A percentile compares a stretch with the other conserved stretches of the same genome.
Evolutionary conservation across 2,888 invertebrate genomes (phyloP).

Genomic region (Microplitis deprimator): DNA sequence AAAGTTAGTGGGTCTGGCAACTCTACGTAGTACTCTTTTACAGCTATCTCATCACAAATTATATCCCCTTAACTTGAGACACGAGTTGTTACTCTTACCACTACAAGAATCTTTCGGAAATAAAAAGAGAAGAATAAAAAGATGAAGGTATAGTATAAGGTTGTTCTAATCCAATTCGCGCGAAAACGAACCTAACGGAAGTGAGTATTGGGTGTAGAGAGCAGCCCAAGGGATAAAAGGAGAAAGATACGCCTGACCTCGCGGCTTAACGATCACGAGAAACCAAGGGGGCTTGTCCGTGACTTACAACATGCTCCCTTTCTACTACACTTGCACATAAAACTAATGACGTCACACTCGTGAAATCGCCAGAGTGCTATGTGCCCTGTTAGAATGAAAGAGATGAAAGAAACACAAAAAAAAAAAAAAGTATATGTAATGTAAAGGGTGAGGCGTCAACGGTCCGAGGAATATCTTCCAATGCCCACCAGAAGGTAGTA

Average conservation of each 20-base stretch:
- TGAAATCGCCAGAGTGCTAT: background rate
- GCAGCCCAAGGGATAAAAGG: conserved; percentile 37
- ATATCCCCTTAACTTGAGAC: background rate
- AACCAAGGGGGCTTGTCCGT: conserved; percentile 33
- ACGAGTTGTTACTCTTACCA: background rate
- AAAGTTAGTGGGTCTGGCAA: conserved; percentile 9
- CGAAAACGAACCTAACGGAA: conserved; percentile 65
- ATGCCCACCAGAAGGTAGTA: conserved; percentile 25
- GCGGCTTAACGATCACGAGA: conserved; percentile 57
- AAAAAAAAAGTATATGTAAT: conserved; percentile 21
- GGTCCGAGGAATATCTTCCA: conserved; percentile 23
- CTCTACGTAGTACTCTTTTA: conserved; percentile 1
- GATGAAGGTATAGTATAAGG: background rate
- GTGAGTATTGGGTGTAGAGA: conserved; percentile 43
- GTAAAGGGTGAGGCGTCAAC: conserved; percentile 40
- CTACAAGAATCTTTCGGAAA: background rate
- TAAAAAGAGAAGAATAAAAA: background rate
- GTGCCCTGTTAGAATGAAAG: background rate
- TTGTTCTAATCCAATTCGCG: conserved; percentile 65
- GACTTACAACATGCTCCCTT: conserved; percentile 28
- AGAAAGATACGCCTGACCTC: conserved; percentile 64
- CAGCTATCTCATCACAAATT: background rate
- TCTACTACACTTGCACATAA: background rate
- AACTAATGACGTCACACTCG: conserved; percentile 3
- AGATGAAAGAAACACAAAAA: conserved; percentile 14